Evolutionary conservation across 2,888 invertebrate species (phyloP).

Genomic region (Campoplex nolae): DNA sequence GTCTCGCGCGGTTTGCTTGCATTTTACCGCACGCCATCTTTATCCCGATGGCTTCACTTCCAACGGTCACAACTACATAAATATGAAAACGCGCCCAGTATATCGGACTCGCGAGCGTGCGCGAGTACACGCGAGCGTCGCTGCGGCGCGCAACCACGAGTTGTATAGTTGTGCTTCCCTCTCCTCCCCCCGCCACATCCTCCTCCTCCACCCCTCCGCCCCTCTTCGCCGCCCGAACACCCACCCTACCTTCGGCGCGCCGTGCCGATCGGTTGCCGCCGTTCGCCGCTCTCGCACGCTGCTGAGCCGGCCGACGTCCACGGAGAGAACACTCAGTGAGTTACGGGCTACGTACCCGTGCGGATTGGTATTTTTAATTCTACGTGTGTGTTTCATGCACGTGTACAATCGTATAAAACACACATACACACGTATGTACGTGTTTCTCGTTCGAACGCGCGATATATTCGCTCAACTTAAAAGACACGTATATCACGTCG

Average conservation of each 20-base stretch:
- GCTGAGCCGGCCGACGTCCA: not conserved
- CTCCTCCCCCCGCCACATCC: not conserved
- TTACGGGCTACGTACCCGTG: slow-evolving; percentile 79
- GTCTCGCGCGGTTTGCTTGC: not conserved
- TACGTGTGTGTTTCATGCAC: not conserved
- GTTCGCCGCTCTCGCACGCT: slow-evolving; percentile 34
- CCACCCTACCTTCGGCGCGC: slow-evolving; percentile 8
- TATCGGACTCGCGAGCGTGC: slow-evolving; percentile 19
- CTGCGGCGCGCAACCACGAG: slow-evolving; percentile 21
- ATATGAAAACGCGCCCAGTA: slow-evolving; percentile 1
- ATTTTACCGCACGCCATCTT: slow-evolving; percentile 52
- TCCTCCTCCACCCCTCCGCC: slow-evolving; percentile 5
- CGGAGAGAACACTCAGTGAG: slow-evolving; percentile 77
- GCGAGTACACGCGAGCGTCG: slow-evolving; percentile 27
- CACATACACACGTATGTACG: not conserved
- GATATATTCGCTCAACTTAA: not conserved
- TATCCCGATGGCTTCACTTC: slow-evolving; percentile 41
- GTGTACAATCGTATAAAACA: not conserved
- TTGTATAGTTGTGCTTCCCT: not conserved
- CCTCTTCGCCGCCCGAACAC: not conserved
- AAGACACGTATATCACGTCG: slow-evolving; percentile 4
- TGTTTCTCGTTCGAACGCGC: not conserved
- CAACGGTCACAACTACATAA: slow-evolving; percentile 31
- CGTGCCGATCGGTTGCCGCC: slow-evolving; percentile 38
- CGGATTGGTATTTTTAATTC: slow-evolving; percentile 67